Evolutionary conservation across 2,888 invertebrate genomes (phyloP), one percentile per base, ranked within the genome.

Genomic region (Brachynemurus nebulosus): DNA sequence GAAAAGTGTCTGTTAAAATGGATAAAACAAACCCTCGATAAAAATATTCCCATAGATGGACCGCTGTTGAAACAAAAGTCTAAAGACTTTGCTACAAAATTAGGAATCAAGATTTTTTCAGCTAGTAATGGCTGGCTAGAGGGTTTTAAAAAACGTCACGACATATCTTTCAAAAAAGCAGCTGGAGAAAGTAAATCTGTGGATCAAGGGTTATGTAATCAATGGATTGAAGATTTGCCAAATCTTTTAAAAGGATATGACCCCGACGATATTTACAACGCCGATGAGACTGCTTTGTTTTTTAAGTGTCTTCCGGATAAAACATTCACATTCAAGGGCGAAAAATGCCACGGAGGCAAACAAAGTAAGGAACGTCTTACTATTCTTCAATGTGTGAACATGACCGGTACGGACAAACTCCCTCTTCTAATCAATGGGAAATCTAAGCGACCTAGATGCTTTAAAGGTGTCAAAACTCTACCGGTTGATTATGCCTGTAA

Each of bases 321-420:
- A 51, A 55, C 54, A 2, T 47, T 53, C 11, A 49, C 44, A 35
- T 55, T 55, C 40, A 54, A 54, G 53, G 44, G 50, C 18, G 53
- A 57, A 47, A 52, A 57, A 45, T 61, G 59, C 45, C 48, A 47
- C 14, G 57, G 57, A 16, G 58, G 60, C 36, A 61, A 61, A 52
- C 46, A 57, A 41, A 58, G 57, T 36, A 60, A 59, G 49, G 53
- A 54, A 27, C 49, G 57, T 50, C 48, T 59, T 17, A 60, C 57
- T 14, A 48, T 59, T 12, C 23, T 59, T 48, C 49, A 60, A 44
- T 52, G 53, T 18, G 52, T 54, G 27, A 61, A 59, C 45, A 55
- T 55, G 53, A 52, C 45, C 45, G 59, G 58, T 5, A 52, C 54
- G n/a, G 54, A 56, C 50, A 62, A 61, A 57, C 50, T 52, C 41